Percentiles rank a stretch among this genome's conserved stretches.
phyloP scores from a whole-genome alignment of 2,888 invertebrate species.

The Drosophila planitibia region DNA sequence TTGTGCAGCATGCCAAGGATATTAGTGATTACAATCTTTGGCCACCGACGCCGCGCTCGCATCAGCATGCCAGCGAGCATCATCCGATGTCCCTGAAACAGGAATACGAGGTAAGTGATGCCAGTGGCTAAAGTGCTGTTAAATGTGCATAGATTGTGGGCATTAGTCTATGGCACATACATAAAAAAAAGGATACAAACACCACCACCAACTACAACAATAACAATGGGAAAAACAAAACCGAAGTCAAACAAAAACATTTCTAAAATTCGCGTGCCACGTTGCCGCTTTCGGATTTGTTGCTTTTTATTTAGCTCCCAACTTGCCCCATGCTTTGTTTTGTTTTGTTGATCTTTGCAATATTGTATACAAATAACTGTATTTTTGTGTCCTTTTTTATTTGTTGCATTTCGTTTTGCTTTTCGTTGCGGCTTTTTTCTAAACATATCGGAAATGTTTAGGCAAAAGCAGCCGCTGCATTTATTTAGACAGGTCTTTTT shows the following conservation, averaged over 20 bases:
- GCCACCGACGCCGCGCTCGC: conserved; percentile 84
- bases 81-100: conserved; percentile 85
- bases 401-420: conserved; percentile 40
- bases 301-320: conserved; percentile 47
- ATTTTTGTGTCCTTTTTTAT: conserved; percentile 25
- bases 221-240: conserved; percentile 17
- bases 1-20: conserved; percentile 85
- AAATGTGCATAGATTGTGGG: conserved; percentile 49
- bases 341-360: conserved; percentile 28
- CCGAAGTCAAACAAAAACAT: conserved; percentile 46
- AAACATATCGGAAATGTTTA: conserved; percentile 73
- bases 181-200: conserved; percentile 27
- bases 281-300: conserved; percentile 49
- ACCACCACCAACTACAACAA: conserved; percentile 11
- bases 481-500: conserved; percentile 49
- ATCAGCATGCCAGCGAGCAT: conserved; percentile 79
- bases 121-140: conserved; percentile 49
- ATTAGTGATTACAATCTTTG: conserved; percentile 85
- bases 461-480: conserved; percentile 55
- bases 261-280: conserved; percentile 76
- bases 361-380: conserved; percentile 52
- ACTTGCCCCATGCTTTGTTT: conserved; percentile 21
- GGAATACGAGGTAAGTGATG: conserved; percentile 84
- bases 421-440: conserved; percentile 42
- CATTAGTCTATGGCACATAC: conserved; percentile 52